Evolutionary conservation across 2,113 vertebrate species (phyloP).

Genomic region (Opisthocomus hoazin): DNA sequence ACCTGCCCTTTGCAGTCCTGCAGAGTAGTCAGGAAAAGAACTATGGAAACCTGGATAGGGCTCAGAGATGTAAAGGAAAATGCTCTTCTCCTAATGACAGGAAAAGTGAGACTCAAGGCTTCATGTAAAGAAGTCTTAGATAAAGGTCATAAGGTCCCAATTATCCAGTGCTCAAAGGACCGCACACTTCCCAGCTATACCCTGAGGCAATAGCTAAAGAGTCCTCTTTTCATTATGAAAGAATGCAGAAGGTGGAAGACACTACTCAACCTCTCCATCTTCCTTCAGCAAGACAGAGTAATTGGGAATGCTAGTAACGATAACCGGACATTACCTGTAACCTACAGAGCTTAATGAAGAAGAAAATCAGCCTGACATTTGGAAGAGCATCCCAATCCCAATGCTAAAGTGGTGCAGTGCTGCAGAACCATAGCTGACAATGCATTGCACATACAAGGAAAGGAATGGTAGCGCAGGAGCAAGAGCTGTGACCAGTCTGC

Average conservation of each 20-base stretch:
- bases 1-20: neutral
- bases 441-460: neutral
- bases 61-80: neutral
- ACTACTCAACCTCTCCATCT: neutral
- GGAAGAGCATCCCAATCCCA: neutral
- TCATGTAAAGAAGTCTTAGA: constrained; percentile 36
- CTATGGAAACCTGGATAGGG: neutral
- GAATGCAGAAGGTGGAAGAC: constrained; percentile 28
- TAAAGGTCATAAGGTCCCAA: constrained; percentile 19
- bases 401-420: neutral
- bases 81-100: neutral
- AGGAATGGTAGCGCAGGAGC: neutral
- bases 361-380: constrained; percentile 35
- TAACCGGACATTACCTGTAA: constrained; percentile 14
- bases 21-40: neutral
- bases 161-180: neutral
- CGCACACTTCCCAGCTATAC: neutral
- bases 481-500: neutral
- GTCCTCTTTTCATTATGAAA: constrained; percentile 18
- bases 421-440: neutral
- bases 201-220: constrained; percentile 23
- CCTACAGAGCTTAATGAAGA: constrained; percentile 28
- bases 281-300: neutral
- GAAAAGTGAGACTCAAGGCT: neutral
- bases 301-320: neutral